phyloP scores from a whole-genome alignment of 2,888 invertebrate genomes.

The Ophioninae sp. region DNA sequence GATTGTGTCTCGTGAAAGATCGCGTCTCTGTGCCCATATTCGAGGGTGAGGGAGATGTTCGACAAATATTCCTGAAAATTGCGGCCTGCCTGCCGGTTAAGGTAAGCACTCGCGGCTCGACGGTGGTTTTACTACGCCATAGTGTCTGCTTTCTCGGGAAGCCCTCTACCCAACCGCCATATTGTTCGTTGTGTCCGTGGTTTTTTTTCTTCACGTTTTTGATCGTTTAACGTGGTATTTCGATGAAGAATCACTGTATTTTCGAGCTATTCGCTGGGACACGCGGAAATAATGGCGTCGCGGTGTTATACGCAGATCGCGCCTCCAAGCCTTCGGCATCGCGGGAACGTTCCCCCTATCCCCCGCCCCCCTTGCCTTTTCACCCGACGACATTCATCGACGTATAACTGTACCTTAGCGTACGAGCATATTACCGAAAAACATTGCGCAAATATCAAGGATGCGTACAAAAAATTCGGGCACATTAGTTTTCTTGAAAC shows the following conservation, averaged over 20 bases:
- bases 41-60: slow-evolving; percentile 85
- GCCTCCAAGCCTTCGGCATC: slow-evolving; percentile 10
- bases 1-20: slow-evolving; percentile 81
- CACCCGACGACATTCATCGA: neutral
- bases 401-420: slow-evolving; percentile 7
- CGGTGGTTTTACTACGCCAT: slow-evolving; percentile 49
- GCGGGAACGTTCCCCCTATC: slow-evolving; percentile 11
- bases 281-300: slow-evolving; percentile 20
- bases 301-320: slow-evolving; percentile 6
- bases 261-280: neutral
- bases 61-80: slow-evolving; percentile 86
- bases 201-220: slow-evolving; percentile 4
- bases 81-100: slow-evolving; percentile 88
- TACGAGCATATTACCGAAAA: slow-evolving; percentile 2
- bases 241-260: neutral
- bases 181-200: slow-evolving; percentile 65
- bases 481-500: neutral
- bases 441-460: neutral
- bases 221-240: neutral
- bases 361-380: neutral
- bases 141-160: slow-evolving; percentile 18
- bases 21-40: slow-evolving; percentile 87
- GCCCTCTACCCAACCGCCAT: slow-evolving; percentile 71
- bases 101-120: slow-evolving; percentile 81
- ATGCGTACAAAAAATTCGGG: neutral